Evolutionary conservation across 2,888 invertebrate genomes (phyloP), one percentile per base, ranked within the genome.

Genomic region (Pachymerium ferrugineum): DNA sequence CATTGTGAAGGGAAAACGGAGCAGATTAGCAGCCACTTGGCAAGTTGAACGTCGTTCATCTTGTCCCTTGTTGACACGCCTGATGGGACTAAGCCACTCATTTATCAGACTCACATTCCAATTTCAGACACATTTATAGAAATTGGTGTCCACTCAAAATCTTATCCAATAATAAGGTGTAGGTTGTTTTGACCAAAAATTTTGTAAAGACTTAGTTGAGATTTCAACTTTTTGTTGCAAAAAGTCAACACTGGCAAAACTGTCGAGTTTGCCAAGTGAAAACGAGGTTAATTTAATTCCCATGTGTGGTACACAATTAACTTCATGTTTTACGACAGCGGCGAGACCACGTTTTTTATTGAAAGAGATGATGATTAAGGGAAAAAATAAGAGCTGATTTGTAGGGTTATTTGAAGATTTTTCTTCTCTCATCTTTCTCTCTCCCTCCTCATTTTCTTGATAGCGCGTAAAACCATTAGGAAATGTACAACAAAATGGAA

Each of bases 11-110:
- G 47, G 47, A 47, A n/a, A n/a, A 16, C 47, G 47, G 14, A n/a
- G 47, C 47, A 47, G 47, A 47, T 47, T 47, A 47, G 47, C 47
- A 47, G 47, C 47, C 47, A 47, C 47, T 47, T 47, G 47, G 47
- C 47, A 47, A 47, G 47, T 47, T 3, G 47, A 47, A 19, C 47
- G 47, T 47, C 47, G 47, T 47, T 47, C 47, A 47, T 47, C 47
- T 47, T 47, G 47, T 47, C 47, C 47, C 47, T 47, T 47, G 47
- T 47, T 47, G 47, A 47, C 47, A 47, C 47, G 47, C 47, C 47
- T 47, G 47, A 47, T 47, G 47, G 47, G 47, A 47, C 47, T 47
- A 47, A 47, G 47, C 47, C 8, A 47, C 16, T 47, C 47, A 16
- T 47, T 47, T 47, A 47, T 47, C 47, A 47, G 47, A 47, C 47